phyloP scores from a whole-genome alignment of 2,797 vertebrate species.

The Dendrocincla fuliginosa region DNA sequence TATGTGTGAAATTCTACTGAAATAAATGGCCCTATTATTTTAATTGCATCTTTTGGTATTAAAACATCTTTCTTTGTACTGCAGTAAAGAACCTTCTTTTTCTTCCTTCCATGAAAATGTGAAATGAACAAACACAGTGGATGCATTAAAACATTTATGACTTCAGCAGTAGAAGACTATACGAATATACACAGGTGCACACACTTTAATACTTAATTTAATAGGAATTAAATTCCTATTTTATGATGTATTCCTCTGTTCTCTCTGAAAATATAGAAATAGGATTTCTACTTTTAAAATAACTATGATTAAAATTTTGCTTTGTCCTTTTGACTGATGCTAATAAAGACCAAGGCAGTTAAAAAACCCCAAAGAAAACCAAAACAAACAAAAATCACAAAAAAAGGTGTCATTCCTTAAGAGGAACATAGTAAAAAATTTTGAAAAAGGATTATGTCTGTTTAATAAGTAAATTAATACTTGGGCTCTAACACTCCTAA shows the following conservation, averaged over 20 bases:
- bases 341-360: background rate
- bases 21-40: constrained; percentile 73
- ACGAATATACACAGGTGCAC: background rate
- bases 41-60: constrained; percentile 72
- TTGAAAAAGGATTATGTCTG: background rate
- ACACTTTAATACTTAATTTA: too few species aligned
- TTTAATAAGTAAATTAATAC: background rate
- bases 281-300: background rate
- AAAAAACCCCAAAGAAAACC: background rate
- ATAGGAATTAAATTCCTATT: constrained; percentile 23
- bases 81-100: constrained; percentile 43
- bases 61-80: constrained; percentile 61
- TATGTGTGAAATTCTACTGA: constrained; percentile 59
- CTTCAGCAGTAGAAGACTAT: background rate
- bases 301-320: background rate
- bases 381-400: background rate
- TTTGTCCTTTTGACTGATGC: background rate
- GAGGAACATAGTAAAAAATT: background rate
- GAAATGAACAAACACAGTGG: constrained; percentile 25
- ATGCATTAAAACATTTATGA: constrained; percentile 51
- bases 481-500: background rate
- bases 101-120: constrained; percentile 33
- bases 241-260: background rate
- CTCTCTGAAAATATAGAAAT: background rate
- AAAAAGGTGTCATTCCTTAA: background rate